A percentile compares a stretch with the other conserved stretches of the same genome.
Evolutionary conservation across 1,140 invertebrate species (phyloP).

Genomic region (Drosophila tani): DNA sequence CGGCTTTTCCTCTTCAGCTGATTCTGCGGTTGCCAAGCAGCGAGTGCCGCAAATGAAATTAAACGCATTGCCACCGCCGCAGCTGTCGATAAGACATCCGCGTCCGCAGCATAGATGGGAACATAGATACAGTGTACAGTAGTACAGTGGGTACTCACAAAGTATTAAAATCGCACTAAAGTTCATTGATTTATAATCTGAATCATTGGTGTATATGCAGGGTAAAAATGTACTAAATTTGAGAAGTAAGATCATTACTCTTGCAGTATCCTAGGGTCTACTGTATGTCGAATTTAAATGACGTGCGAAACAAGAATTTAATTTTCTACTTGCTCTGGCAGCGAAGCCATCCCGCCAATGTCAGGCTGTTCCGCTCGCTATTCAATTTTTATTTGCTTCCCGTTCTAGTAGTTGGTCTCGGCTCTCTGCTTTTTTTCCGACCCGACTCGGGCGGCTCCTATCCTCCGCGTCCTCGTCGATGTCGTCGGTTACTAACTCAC

Average conservation of each 20-base stretch:
- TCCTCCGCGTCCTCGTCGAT: conserved; percentile 34
- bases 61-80: conserved; percentile 63
- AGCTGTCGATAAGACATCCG: conserved; percentile 48
- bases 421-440: conserved; percentile 12
- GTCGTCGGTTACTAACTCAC: conserved; percentile 58
- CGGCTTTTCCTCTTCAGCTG: not conserved
- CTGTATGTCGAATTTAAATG: conserved; percentile 78
- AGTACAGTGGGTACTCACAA: conserved; percentile 4
- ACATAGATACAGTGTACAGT: conserved; percentile 7
- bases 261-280: not conserved
- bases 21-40: conserved; percentile 42
- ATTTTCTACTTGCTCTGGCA: conserved; percentile 70
- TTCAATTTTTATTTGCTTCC: conserved; percentile 64
- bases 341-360: conserved; percentile 34
- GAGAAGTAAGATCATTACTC: not conserved
- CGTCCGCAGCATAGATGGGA: conserved; percentile 13
- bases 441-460: conserved; percentile 16
- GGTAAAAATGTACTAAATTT: not conserved
- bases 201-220: not conserved
- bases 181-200: not conserved
- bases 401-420: conserved; percentile 36
- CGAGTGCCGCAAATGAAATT: conserved; percentile 75
- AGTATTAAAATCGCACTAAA: no score
- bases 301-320: conserved; percentile 84
- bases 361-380: conserved; percentile 41